Evolutionary conservation across 1,140 invertebrate genomes (phyloP).

Genomic region (Nomia melanderi): DNA sequence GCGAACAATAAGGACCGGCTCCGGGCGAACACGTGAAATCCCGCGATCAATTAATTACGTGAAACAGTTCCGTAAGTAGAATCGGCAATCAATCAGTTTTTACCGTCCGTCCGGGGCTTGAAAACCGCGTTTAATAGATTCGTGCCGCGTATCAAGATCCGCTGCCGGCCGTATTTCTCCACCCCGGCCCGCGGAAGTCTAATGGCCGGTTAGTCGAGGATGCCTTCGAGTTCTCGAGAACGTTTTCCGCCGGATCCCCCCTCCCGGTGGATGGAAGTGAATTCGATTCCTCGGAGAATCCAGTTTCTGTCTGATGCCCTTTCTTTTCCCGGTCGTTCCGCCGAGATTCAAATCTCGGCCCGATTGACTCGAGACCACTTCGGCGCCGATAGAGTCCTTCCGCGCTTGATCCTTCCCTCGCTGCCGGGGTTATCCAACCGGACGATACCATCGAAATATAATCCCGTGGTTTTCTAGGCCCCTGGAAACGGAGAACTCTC

Average conservation of each 20-base stretch:
- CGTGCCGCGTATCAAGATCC: constrained; percentile 15
- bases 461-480: constrained; percentile 22
- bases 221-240: constrained; percentile 28
- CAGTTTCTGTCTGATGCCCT: constrained; percentile 44
- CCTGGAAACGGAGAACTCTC: too few species aligned
- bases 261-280: constrained; percentile 29
- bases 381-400: constrained; percentile 17
- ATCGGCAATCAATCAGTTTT: not conserved
- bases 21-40: not conserved
- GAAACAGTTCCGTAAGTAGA: not conserved
- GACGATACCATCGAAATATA: constrained; percentile 39
- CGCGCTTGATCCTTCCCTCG: not conserved
- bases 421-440: constrained; percentile 15
- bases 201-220: constrained; percentile 34
- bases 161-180: constrained; percentile 9
- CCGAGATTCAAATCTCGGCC: constrained; percentile 47
- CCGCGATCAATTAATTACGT: not conserved
- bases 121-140: constrained; percentile 32
- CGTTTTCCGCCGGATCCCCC: constrained; percentile 10
- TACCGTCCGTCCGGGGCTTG: not conserved
- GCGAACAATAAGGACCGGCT: too few species aligned
- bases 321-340: constrained; percentile 25
- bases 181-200: constrained; percentile 7
- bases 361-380: constrained; percentile 52
- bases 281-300: constrained; percentile 44